These are phyloP conservation scores for Amphilophus citrinellus DNA, from an alignment of 2,113 vertebrate species.

Conservation along the genomic window DNA sequence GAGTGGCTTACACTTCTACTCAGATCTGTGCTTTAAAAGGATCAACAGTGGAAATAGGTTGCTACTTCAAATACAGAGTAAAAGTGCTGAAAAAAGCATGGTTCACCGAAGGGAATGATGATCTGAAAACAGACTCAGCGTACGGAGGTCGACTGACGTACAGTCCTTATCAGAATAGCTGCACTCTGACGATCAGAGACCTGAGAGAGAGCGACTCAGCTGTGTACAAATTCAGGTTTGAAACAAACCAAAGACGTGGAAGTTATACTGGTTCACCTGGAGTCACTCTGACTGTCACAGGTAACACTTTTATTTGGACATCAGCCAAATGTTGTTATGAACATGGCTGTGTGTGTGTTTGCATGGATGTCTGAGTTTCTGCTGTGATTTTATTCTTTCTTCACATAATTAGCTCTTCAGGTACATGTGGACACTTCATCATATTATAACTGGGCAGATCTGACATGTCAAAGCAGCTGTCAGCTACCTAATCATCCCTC, in stretches of 20 bases:
- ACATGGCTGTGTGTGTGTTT: too few relatives aligned
- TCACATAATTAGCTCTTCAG: not conserved
- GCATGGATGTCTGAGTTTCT: too few relatives aligned
- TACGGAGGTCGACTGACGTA: not conserved
- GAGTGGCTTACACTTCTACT: not conserved
- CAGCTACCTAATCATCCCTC: not conserved
- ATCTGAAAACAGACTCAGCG: accelerated
- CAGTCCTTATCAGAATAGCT: accelerated
- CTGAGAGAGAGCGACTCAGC: too few relatives aligned
- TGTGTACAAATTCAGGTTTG: too few relatives aligned
- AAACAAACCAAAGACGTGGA: too few relatives aligned
- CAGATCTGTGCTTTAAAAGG: not conserved
- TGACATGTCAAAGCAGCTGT: not conserved
- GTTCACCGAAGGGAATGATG: accelerated
- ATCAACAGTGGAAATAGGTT: not conserved
- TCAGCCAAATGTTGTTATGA: too few relatives aligned
- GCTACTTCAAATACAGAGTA: accelerated
- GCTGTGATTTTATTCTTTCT: too few relatives aligned
- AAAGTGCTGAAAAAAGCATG: not conserved
- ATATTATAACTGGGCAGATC: not conserved
- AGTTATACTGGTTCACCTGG: accelerated
- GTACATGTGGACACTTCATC: not conserved
- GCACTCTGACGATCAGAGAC: too few relatives aligned
- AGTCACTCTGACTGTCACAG: not conserved
- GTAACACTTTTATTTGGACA: not conserved